A percentile compares a stretch with the other conserved stretches of the same genome.
These are phyloP conservation scores for Hyles lineata DNA, from an alignment of 2,888 invertebrate genomes.

Conservation along the genomic window DNA sequence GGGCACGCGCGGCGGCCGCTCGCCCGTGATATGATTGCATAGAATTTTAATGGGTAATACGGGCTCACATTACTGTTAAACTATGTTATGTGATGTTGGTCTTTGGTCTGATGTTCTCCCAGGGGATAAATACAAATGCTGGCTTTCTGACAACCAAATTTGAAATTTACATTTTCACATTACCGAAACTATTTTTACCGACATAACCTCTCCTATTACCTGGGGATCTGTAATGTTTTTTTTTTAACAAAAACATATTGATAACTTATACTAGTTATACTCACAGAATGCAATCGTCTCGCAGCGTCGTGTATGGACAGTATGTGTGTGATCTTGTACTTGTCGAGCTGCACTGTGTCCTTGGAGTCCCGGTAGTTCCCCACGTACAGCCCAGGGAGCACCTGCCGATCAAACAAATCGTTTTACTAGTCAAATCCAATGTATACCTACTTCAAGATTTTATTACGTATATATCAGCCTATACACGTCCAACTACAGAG, in stretches of 20 bases:
- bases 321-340: slow-evolving; percentile 97
- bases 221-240: too few species aligned
- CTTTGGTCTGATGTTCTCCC: background rate
- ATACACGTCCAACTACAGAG: too few species aligned
- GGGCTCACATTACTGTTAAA: background rate
- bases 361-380: slow-evolving; percentile 98
- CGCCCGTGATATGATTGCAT: slow-evolving; percentile 10
- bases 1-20: background rate
- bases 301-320: slow-evolving; percentile 98
- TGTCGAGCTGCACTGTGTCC: slow-evolving; percentile 94
- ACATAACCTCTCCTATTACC: too few species aligned
- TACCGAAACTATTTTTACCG: too few species aligned
- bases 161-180: too few species aligned
- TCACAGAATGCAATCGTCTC: slow-evolving; percentile 92
- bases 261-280: slow-evolving; percentile 51
- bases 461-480: too few species aligned
- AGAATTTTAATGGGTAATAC: background rate
- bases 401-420: slow-evolving; percentile 83
- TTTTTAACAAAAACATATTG: background rate
- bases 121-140: too few species aligned
- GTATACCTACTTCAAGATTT: too few species aligned
- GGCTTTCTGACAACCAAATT: too few species aligned
- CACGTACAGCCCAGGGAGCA: slow-evolving; percentile 96
- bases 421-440: background rate
- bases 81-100: background rate